These are phyloP conservation scores for Linnaemya vulpina DNA, from an alignment of 2,888 invertebrate species.

Conservation along the genomic window DNA sequence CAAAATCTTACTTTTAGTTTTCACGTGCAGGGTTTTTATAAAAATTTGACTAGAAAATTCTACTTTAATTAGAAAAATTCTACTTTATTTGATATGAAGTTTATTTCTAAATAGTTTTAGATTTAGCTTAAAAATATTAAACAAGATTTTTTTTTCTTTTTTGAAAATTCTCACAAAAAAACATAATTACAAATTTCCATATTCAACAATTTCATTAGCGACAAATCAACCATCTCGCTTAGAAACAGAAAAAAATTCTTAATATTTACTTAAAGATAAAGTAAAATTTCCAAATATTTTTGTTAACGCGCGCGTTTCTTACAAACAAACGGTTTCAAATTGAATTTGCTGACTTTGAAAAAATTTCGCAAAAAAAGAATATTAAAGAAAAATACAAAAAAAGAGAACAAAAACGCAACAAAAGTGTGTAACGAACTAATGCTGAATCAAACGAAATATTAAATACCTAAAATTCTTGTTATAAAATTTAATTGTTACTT, in stretches of 20 bases:
- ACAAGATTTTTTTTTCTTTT: neutral
- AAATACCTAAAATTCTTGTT: conserved; percentile 30
- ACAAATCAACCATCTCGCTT: conserved; percentile 24
- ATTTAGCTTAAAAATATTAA: neutral
- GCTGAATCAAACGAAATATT: neutral
- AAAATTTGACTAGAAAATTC: too few species aligned
- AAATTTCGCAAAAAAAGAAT: neutral
- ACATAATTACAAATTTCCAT: neutral
- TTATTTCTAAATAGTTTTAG: neutral
- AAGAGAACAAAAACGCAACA: neutral
- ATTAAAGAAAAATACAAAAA: too few species aligned
- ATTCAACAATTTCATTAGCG: neutral
- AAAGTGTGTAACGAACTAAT: conserved; percentile 51
- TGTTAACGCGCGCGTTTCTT: conserved; percentile 49
- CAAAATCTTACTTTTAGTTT: too few species aligned
- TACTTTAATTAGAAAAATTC: conserved; percentile 2
- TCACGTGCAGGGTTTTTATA: too few species aligned
- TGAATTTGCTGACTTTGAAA: conserved; percentile 57
- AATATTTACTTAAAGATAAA: neutral
- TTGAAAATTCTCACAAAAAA: neutral
- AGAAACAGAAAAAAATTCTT: neutral
- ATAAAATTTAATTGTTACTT: conserved; percentile 27
- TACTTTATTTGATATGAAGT: conserved; percentile 9
- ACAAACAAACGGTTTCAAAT: conserved; percentile 62
- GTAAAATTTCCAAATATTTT: conserved; percentile 11